A percentile compares a stretch with the other conserved stretches of the same genome.
These are phyloP conservation scores for Euproctis similis DNA, from an alignment of 2,888 invertebrate species.

Conservation along the genomic window DNA sequence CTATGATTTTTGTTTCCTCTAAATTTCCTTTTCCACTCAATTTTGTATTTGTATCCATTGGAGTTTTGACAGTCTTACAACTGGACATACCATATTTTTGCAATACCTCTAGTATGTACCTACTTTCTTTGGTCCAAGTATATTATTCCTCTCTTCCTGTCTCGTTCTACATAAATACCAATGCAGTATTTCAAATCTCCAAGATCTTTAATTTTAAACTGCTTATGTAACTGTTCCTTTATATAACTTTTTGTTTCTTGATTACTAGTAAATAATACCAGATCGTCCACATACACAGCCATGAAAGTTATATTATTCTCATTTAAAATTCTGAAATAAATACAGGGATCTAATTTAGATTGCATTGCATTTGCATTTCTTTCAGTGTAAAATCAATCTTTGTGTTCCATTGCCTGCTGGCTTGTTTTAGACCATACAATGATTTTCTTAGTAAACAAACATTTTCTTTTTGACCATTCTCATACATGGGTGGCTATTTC, in stretches of 20 bases:
- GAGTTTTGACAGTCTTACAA: no score
- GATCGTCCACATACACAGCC: slow-evolving; percentile 4
- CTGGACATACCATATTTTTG: no score
- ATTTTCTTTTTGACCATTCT: not conserved
- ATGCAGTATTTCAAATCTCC: slow-evolving; percentile 4
- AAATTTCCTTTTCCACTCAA: no score
- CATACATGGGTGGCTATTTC: not conserved
- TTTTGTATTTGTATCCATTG: no score
- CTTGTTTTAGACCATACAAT: not conserved
- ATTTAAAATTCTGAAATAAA: not conserved
- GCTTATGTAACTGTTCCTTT: slow-evolving; percentile 9
- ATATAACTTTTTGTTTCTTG: slow-evolving; percentile 4
- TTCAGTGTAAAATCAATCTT: not conserved
- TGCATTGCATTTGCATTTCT: not conserved
- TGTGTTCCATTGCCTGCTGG: not conserved
- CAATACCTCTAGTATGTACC: no score
- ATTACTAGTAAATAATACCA: slow-evolving; percentile 8
- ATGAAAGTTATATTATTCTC: slow-evolving; percentile 1
- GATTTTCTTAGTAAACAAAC: not conserved
- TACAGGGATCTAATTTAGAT: not conserved
- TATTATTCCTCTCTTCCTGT: slow-evolving; percentile 2
- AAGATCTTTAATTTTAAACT: slow-evolving; percentile 14
- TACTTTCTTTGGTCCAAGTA: slow-evolving; percentile 4
- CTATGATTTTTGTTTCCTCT: no score
- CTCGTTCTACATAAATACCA: slow-evolving; percentile 1